phyloP scores from a whole-genome alignment of 2,113 vertebrate species.

The Crotalus helleri region DNA sequence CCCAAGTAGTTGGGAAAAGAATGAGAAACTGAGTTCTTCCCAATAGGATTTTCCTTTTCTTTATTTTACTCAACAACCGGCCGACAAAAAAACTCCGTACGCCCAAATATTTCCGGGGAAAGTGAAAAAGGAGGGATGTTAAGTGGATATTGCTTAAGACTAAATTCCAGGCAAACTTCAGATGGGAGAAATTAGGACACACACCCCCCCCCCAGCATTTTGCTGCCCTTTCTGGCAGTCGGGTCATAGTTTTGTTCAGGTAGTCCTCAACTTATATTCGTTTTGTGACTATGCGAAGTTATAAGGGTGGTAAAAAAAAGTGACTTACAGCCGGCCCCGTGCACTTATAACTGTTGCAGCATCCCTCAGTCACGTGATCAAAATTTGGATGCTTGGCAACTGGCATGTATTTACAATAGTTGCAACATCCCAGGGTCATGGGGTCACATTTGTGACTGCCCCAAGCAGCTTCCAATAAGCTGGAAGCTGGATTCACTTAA shows the following conservation, averaged over 20 bases:
- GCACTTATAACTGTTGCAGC: neutral
- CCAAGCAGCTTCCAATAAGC: neutral
- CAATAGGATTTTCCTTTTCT: neutral
- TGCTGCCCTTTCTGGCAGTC: neutral
- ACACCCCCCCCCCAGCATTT: fast-evolving
- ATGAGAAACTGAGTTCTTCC: neutral
- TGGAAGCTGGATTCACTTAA: neutral
- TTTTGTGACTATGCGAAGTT: neutral
- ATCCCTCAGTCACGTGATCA: too few species aligned
- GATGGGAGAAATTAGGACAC: neutral
- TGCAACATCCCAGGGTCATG: neutral
- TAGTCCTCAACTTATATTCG: neutral
- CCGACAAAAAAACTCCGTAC: neutral
- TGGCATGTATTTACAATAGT: neutral
- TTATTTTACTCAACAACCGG: neutral
- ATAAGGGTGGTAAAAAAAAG: neutral
- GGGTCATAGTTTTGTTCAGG: neutral
- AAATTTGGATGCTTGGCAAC: neutral
- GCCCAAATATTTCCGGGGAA: neutral
- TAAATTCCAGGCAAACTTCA: neutral
- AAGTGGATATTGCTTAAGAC: neutral
- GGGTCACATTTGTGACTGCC: neutral
- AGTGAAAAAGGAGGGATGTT: neutral
- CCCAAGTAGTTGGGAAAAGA: neutral
- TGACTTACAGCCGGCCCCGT: neutral